Evolutionary conservation across 2,113 vertebrate species (phyloP).

Genomic region (Pachyramphus minor): DNA sequence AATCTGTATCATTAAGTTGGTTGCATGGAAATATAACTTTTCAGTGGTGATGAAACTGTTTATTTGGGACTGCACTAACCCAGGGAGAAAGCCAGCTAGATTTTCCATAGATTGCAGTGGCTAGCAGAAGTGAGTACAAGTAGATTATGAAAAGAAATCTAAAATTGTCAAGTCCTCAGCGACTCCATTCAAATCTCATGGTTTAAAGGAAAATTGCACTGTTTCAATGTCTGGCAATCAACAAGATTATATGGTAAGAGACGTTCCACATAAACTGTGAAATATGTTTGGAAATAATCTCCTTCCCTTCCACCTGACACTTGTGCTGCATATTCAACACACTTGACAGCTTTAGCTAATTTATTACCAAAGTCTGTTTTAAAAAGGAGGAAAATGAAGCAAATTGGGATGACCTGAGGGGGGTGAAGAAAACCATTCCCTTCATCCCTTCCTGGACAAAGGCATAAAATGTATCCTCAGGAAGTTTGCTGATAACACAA

Average conservation of each 20-base stretch:
- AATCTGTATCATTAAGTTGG: not conserved
- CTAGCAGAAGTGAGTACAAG: not conserved
- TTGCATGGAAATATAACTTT: not conserved
- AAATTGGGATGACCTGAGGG: not conserved
- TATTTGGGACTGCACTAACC: not conserved
- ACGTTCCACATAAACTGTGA: not conserved
- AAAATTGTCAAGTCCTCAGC: not conserved
- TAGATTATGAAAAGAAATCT: conserved; percentile 4
- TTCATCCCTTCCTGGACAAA: not conserved
- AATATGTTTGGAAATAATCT: conserved; percentile 24
- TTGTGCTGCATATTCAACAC: not conserved
- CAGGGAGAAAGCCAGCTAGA: not conserved
- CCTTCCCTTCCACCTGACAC: not conserved
- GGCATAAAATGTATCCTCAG: not conserved
- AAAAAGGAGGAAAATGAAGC: not conserved
- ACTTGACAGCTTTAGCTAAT: not conserved
- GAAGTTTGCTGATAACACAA: not conserved
- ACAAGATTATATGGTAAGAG: conserved; percentile 23
- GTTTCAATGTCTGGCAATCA: conserved; percentile 6
- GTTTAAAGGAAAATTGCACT: conserved; percentile 6
- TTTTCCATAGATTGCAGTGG: not conserved
- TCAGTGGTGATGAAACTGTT: not conserved
- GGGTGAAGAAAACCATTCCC: not conserved
- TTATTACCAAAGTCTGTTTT: not conserved
- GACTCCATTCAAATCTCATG: not conserved